Conservation (phyloP, 1,140 invertebrate species). For the Diprion similis region DNA sequence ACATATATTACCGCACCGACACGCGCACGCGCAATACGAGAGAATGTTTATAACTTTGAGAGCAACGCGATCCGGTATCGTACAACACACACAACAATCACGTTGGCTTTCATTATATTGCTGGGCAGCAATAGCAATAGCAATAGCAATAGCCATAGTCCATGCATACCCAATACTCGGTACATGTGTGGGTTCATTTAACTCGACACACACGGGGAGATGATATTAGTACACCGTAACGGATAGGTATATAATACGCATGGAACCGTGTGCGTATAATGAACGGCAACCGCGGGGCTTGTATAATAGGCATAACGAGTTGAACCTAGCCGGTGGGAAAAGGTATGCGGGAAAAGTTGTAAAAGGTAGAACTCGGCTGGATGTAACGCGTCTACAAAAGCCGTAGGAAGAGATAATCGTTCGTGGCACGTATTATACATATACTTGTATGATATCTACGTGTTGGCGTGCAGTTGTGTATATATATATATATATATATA, state of each 20-base stretch:
- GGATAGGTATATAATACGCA: not conserved
- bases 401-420: not conserved
- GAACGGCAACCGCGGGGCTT: not conserved
- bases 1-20: too few relatives aligned
- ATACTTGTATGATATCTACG: too few relatives aligned
- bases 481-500: too few relatives aligned
- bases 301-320: not conserved
- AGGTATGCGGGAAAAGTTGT: not conserved
- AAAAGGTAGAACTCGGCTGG: not conserved
- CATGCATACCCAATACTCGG: not conserved
- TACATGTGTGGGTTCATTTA: not conserved
- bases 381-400: not conserved
- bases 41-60: not conserved
- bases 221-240: not conserved
- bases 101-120: not conserved
- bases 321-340: not conserved
- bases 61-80: not conserved
- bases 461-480: too few relatives aligned
- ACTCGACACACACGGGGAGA: too few relatives aligned
- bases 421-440: too few relatives aligned
- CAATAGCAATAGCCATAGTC: not conserved
- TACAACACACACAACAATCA: not conserved
- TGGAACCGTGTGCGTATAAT: not conserved
- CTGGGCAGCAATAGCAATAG: not conserved
- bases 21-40: too few relatives aligned